Evolutionary conservation across 2,113 vertebrate genomes (phyloP).

Genomic region (Uria aalge): DNA sequence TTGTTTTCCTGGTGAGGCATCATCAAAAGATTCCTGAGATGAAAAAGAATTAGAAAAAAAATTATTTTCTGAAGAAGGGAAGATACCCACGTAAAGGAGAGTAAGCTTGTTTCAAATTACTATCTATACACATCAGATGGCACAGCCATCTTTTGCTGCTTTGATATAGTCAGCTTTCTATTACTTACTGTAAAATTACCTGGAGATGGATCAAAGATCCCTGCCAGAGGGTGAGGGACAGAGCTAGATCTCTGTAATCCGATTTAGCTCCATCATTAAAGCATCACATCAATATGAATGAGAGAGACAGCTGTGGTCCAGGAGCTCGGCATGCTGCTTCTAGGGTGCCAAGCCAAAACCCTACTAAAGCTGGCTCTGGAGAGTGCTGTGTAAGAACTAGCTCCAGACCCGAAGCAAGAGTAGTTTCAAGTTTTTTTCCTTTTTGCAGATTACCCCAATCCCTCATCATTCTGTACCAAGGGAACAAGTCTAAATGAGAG

Average conservation of each 20-base stretch:
- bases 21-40: constrained; percentile 78
- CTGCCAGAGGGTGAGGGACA: background rate
- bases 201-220: constrained; percentile 8
- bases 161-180: background rate
- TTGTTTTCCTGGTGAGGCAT: constrained; percentile 79
- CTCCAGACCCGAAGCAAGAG: background rate
- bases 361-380: background rate
- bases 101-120: background rate
- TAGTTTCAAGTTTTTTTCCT: background rate
- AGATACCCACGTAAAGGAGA: background rate
- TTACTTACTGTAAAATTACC: background rate
- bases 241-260: background rate
- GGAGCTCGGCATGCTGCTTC: background rate
- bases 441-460: background rate
- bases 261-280: constrained; percentile 15
- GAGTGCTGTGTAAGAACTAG: background rate
- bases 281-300: background rate
- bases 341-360: background rate
- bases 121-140: background rate
- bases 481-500: background rate
- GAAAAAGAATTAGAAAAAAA: constrained; percentile 34
- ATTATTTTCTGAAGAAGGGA: background rate
- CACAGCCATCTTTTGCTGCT: background rate
- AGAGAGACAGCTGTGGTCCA: constrained; percentile 11
- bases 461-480: background rate